Evolutionary conservation across 2,888 invertebrate genomes (phyloP), one percentile per base, ranked within the genome.

Genomic region (Caenorhabditis afra): DNA sequence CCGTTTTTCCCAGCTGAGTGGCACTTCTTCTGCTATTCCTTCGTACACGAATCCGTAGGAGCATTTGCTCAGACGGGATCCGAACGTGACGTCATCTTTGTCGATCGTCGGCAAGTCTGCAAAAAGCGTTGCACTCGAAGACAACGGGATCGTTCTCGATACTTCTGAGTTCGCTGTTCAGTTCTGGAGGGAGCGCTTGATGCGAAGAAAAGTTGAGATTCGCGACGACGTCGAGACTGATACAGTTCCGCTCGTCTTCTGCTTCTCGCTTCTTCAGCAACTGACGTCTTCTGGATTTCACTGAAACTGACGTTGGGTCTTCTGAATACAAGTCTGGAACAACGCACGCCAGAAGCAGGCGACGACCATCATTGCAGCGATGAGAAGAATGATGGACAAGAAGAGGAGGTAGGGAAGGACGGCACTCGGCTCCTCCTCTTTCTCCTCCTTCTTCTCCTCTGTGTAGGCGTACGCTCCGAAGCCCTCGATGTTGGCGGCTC

Each of bases 31-130:
- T 0, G 95, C 95, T 77, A 94, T 93, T 0, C 97, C 98, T 92
- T 96, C 96, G 90, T 95, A 96, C 0, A 98, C 98, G 91, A 97
- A 96, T 0, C 98, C 98, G 90, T 98, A 99, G 0, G 97, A 97
- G 0, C 98, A 98, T 74, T 95, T 95, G 0, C 97, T 98, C 64
- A 99, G 92, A 90, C 96, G 95, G 89, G 95, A 95, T 14, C 94
- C 94, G 35, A 96, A 91, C 0, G 94, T 94, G 71, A 98, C 94
- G 90, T 96, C 95, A 82, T 94, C 95, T 77, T 95, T 93, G 44
- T 94, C 93, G 75, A 97, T 95, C 91, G 95, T 95, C 0, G 97
- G 96, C 67, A 96, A 91, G 58, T 94, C 92, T 2, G 94, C 50
- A 79, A 64, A n/a, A 8, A 39, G 39, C 50, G 8, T 14, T 20